These are phyloP conservation scores for Porites australiensis DNA, from an alignment of 64 coral and sea anemone species.

Conservation along the genomic window DNA sequence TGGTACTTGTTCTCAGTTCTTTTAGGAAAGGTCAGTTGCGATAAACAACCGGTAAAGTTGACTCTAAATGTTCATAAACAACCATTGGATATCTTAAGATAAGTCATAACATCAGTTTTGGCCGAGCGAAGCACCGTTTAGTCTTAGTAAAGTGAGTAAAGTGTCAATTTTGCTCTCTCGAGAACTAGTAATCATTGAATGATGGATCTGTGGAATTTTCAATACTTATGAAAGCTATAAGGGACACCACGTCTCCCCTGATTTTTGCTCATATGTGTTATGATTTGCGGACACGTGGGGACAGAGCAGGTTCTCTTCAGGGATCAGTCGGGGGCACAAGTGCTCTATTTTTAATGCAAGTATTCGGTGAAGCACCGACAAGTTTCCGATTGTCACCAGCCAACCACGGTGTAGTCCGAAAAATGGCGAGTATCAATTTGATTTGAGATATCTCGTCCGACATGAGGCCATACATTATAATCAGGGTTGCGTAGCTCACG, in stretches of 20 bases:
- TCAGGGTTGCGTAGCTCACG: too few relatives aligned
- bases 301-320: not conserved
- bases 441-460: too few relatives aligned
- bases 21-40: slow-evolving; percentile 31
- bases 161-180: not conserved
- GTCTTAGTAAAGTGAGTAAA: too few relatives aligned
- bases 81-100: not conserved
- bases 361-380: not conserved
- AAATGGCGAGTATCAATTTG: not conserved
- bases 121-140: too few relatives aligned
- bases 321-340: not conserved
- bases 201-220: too few relatives aligned
- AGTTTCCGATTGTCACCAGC: not conserved
- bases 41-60: slow-evolving; percentile 37
- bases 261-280: not conserved
- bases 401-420: not conserved
- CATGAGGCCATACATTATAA: too few relatives aligned
- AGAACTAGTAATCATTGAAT: not conserved
- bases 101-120: not conserved
- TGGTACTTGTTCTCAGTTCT: slow-evolving; percentile 27
- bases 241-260: not conserved
- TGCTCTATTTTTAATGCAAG: not conserved
- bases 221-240: not conserved
- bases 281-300: not conserved
- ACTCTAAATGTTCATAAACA: slow-evolving; percentile 1